Evolutionary conservation across 2,113 vertebrate species (phyloP).

Genomic region (Sturnus vulgaris): DNA sequence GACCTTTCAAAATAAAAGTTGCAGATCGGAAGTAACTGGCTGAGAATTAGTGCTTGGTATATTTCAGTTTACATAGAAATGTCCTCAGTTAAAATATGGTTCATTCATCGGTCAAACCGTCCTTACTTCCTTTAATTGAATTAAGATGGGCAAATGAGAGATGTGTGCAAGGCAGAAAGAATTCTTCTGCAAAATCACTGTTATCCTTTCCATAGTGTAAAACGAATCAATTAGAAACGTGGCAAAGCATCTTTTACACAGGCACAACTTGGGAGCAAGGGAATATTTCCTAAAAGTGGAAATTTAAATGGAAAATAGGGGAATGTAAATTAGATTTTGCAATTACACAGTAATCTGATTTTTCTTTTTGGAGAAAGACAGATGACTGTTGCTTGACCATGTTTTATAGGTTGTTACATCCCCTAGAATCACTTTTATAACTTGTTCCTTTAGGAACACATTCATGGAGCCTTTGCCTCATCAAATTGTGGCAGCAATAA

Average conservation of each 20-base stretch:
- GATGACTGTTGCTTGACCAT: constrained; percentile 29
- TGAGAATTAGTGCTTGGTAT: constrained; percentile 83
- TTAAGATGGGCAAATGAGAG: constrained; percentile 98
- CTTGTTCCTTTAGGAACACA: not conserved
- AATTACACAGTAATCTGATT: constrained; percentile 49
- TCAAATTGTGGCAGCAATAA: not conserved
- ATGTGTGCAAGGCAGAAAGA: constrained; percentile 80
- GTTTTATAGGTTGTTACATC: constrained; percentile 51
- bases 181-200: constrained; percentile 71
- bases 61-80: constrained; percentile 82
- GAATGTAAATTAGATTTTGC: constrained; percentile 60
- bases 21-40: constrained; percentile 78
- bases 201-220: constrained; percentile 73
- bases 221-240: constrained; percentile 80
- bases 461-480: not conserved
- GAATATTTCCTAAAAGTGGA: constrained; percentile 62
- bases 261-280: constrained; percentile 38
- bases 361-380: constrained; percentile 48
- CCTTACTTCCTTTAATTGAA: constrained; percentile 98
- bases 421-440: not conserved
- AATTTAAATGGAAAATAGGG: constrained; percentile 49
- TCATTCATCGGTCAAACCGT: constrained; percentile 91
- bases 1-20: constrained; percentile 79
- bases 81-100: constrained; percentile 90
- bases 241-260: constrained; percentile 65